These are phyloP conservation scores for Styela clava DNA, from an alignment of 23 tunicate species.

Conservation along the genomic window DNA sequence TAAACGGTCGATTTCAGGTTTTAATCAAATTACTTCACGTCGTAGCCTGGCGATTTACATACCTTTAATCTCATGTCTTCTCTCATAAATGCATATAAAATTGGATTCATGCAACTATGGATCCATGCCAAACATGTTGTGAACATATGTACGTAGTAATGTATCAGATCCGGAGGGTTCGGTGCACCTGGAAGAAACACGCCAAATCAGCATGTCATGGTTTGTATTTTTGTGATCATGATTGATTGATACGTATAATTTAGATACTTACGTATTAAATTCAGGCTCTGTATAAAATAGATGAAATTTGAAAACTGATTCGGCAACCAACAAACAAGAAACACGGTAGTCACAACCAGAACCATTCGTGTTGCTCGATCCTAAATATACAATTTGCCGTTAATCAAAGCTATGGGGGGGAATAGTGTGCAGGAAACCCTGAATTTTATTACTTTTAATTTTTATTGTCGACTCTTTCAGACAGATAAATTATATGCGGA, in stretches of 20 bases:
- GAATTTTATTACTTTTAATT: too few species aligned
- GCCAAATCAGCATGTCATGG: too few species aligned
- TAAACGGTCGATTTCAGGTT: too few species aligned
- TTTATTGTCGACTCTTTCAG: too few species aligned
- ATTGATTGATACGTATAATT: too few species aligned
- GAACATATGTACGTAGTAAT: slow-evolving; percentile 56
- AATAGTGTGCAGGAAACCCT: too few species aligned
- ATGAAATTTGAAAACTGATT: slow-evolving; percentile 19
- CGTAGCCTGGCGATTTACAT: too few species aligned
- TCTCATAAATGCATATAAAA: slow-evolving; percentile 55
- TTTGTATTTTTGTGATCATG: too few species aligned
- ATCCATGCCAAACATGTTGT: slow-evolving; percentile 40
- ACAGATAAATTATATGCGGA: too few species aligned
- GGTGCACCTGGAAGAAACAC: not conserved
- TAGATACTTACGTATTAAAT: not conserved
- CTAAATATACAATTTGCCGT: slow-evolving; percentile 7
- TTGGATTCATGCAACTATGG: slow-evolving; percentile 70
- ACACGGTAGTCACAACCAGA: slow-evolving; percentile 43
- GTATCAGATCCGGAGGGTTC: not conserved
- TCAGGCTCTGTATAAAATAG: not conserved
- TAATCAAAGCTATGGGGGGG: not conserved
- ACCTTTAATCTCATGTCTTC: slow-evolving; percentile 43
- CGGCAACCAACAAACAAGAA: slow-evolving; percentile 35
- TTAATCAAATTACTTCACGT: too few species aligned
- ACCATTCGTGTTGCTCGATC: slow-evolving; percentile 39